Percentiles rank a stretch among this genome's conserved stretches.
Conservation (phyloP, 2,888 invertebrate genomes). For the Pantelozetes paolii region DNA sequence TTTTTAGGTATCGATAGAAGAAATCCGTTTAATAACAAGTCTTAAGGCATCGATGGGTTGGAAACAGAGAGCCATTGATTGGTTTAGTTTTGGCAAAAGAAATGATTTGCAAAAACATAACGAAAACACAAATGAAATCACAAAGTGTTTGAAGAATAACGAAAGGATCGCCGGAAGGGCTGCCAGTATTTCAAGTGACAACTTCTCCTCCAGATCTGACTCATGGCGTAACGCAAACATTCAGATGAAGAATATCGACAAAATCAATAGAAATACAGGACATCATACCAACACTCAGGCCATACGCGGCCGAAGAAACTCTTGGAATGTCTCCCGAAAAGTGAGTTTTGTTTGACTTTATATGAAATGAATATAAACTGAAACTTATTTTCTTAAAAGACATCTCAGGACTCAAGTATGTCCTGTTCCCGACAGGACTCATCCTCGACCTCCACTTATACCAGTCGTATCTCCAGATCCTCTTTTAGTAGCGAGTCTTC, state of each 20-base stretch:
- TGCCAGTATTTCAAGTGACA: conserved; percentile 70
- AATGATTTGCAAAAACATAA: conserved; percentile 50
- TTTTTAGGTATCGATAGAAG: conserved; percentile 29
- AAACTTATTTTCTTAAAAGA: conserved; percentile 67
- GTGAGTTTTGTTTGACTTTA: not conserved
- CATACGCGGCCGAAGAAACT: conserved; percentile 61
- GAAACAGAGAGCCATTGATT: conserved; percentile 32
- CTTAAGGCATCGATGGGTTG: not conserved
- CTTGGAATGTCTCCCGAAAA: conserved; percentile 43
- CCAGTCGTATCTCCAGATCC: conserved; percentile 69
- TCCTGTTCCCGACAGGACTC: conserved; percentile 87
- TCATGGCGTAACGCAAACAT: conserved; percentile 67
- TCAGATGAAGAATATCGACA: conserved; percentile 65
- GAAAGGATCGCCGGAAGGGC: conserved; percentile 57
- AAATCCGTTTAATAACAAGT: not conserved
- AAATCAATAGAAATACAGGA: conserved; percentile 12
- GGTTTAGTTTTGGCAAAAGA: conserved; percentile 43
- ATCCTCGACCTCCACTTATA: conserved; percentile 75
- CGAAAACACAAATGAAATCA: conserved; percentile 68
- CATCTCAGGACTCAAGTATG: conserved; percentile 84
- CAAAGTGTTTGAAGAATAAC: conserved; percentile 66
- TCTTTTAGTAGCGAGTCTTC: conserved; percentile 64
- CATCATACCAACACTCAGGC: conserved; percentile 53
- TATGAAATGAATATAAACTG: not conserved
- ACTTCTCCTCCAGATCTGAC: conserved; percentile 80